Evolutionary conservation across 2,113 vertebrate genomes (phyloP), one percentile per base, ranked within the genome.

Genomic region (Stomatorhinus ivindoensis): DNA sequence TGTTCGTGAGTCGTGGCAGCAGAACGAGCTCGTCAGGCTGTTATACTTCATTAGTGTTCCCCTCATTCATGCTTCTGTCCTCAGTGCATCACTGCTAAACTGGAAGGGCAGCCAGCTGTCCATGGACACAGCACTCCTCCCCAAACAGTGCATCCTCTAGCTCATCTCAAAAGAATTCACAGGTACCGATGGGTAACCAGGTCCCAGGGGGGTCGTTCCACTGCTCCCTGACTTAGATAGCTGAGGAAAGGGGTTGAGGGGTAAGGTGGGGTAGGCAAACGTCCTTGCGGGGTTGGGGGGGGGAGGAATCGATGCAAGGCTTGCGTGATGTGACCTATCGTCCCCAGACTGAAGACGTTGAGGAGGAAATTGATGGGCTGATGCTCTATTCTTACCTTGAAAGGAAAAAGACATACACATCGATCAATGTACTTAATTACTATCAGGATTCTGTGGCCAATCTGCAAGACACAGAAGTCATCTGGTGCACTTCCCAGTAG

Each of bases 21-120:
- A 93, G 94, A 95, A 94, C 95, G 95, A 96, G 96, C 96, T 92
- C 95, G 97, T 97, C 97, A 97, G 95, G 95, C 97, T 97, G 96
- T 95, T 97, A 96, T 96, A 97, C 96, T 96, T 96, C n/a, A n/a
- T n/a, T n/a, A n/a, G 91, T 92, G 89, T 94, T 92, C 92, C 95
- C 92, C 95, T 93, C 93, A 95, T 95, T 95, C 93, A 95, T 94
- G 91, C 91, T 42, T 35, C 21, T 35, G 88, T 73, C 44, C 88
- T 89, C 92, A 91, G 93, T 90, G 92, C 88, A 47, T 91, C 92
- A 89, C 90, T 73, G 89, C 92, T 95, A 95, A 95, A 92, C 89
- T 90, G 92, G 95, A 92, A 93, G 35, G 95, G 95, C 95, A 95
- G 94, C 94, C 92, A 90, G 3, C 10, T 13, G 4, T 31, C 27